Conservation (phyloP, 2,797 vertebrate species). For the Pipistrellus nathusii region DNA sequence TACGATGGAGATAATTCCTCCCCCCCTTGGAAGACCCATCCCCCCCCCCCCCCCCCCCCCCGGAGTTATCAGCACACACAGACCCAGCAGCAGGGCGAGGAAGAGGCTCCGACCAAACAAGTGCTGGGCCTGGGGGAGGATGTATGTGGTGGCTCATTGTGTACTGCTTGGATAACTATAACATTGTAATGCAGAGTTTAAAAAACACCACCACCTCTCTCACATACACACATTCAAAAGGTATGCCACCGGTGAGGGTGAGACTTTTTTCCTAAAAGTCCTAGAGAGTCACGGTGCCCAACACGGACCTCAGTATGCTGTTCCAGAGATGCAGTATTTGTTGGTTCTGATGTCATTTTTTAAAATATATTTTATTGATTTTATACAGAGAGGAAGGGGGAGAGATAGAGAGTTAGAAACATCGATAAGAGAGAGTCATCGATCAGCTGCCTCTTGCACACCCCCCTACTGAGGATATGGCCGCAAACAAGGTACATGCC, state of each 20-base stretch:
- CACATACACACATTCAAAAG: conserved; percentile 25
- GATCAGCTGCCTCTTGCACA: too few relatives aligned
- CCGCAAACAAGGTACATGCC: too few relatives aligned
- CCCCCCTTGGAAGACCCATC: neutral
- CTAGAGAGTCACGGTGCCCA: neutral
- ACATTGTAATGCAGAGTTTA: neutral
- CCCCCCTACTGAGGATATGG: too few relatives aligned
- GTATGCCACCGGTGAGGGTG: neutral
- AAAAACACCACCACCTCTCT: neutral
- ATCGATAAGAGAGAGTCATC: too few relatives aligned
- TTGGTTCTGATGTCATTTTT: neutral
- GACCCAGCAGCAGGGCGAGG: neutral
- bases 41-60: neutral
- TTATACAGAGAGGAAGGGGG: too few relatives aligned
- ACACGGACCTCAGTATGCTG: neutral
- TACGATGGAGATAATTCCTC: neutral
- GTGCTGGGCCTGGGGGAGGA: neutral
- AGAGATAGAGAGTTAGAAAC: too few relatives aligned
- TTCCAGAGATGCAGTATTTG: neutral
- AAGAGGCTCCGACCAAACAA: neutral
- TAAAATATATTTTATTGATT: too few relatives aligned
- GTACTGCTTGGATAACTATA: neutral
- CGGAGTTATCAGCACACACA: neutral
- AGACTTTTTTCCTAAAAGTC: neutral
- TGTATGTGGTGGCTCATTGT: neutral